Evolutionary conservation across 1,140 invertebrate species (phyloP), one percentile per base, ranked within the genome.

Genomic region (Wiebesia pumilae): DNA sequence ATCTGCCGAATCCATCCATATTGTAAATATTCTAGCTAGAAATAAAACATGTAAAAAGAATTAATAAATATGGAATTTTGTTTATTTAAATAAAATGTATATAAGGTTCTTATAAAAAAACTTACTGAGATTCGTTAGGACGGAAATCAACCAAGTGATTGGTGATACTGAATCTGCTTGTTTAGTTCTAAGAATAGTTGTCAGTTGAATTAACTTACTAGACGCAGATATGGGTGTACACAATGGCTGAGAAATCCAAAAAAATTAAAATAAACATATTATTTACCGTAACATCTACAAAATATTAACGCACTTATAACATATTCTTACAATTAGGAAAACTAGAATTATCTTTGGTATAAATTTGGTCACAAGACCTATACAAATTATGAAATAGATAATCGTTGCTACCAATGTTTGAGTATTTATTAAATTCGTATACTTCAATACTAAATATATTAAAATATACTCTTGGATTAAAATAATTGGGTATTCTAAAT

Each of bases 401-500:
- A 92, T 40, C 69, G 93, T 88, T 73, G 90, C 86, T 88, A 92
- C 12, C 65, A 94, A 84, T 89, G 93, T 89, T 88, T 88, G 88
- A 87, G 88, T 88, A 88, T 95, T 94, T 33, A 96, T 85, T 80
- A 94, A 89, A 73, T 94, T 91, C 79, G 94, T 94, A 90, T 96
- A 96, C 88, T 95, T 95, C 10, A 97, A 86, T 3, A 96, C 95
- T 78, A 96, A 93, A 88, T 94, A 95, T 82, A 96, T 95, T 71
- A 97, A 89, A n/a, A 96, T 92, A 87, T 95, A 95, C 88, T 96
- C 94, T 93, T 97, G 96, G 0, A 95, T 78, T 86, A 97, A 89
- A 87, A 97, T 95, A 81, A 96, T 95, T 4, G 96, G 96, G 91
- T 97, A 97, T 89, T 97, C 96, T 93, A 97, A 89, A 88, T 97